Conservation (phyloP, 1,140 invertebrate species). For the Cepaea nemoralis region DNA sequence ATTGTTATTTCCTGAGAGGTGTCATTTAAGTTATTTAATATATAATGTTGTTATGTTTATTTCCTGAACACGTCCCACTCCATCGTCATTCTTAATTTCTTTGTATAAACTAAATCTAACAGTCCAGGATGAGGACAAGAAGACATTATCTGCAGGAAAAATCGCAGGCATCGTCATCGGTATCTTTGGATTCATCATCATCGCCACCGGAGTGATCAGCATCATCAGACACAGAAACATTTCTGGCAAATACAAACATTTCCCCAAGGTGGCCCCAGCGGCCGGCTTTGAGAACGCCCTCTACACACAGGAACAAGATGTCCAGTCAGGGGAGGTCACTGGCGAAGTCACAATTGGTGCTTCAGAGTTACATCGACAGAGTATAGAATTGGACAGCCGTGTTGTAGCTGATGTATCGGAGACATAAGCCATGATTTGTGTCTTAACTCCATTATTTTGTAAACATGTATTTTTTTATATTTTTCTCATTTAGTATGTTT, state of each 20-base stretch:
- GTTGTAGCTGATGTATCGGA: neutral
- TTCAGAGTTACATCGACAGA: neutral
- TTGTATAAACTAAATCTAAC: too few relatives aligned
- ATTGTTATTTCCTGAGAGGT: too few relatives aligned
- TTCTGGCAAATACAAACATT: neutral
- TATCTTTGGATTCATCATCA: neutral
- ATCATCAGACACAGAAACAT: neutral
- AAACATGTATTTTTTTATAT: too few relatives aligned
- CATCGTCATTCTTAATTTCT: too few relatives aligned
- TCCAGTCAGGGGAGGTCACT: neutral
- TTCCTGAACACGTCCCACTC: too few relatives aligned
- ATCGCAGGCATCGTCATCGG: constrained; percentile 23
- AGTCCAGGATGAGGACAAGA: neutral
- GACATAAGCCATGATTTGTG: too few relatives aligned
- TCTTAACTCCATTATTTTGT: too few relatives aligned
- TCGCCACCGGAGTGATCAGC: neutral
- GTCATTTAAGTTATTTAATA: too few relatives aligned
- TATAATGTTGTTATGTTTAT: too few relatives aligned
- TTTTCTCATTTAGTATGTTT: too few relatives aligned
- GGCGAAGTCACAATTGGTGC: neutral
- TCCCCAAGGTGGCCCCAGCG: neutral
- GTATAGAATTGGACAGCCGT: neutral
- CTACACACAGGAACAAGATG: neutral
- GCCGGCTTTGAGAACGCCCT: constrained; percentile 21
- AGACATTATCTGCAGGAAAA: constrained; percentile 19